Conservation (phyloP, 1,140 invertebrate genomes). For the Meloidogyne floridensis region DNA sequence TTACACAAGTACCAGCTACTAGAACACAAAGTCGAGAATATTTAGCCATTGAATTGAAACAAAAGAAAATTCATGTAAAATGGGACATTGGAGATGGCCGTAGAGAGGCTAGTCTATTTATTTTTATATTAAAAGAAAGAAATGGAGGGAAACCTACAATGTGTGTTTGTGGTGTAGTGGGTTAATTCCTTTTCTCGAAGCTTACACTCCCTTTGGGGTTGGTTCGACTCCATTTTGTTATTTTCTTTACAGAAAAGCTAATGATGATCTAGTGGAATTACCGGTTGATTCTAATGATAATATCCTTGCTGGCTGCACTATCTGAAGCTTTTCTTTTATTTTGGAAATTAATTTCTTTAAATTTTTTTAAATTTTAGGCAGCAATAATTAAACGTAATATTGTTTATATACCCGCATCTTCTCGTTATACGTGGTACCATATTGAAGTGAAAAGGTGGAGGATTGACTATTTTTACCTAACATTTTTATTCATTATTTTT, state of each 20-base stretch:
- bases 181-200: neutral
- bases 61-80: constrained; percentile 59
- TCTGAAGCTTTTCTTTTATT: constrained; percentile 24
- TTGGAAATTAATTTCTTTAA: neutral
- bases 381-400: constrained; percentile 59
- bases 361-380: constrained; percentile 26
- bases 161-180: constrained; percentile 21
- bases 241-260: constrained; percentile 17
- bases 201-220: neutral
- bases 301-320: constrained; percentile 12
- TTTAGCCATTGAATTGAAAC: constrained; percentile 58
- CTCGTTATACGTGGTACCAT: constrained; percentile 62
- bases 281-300: constrained; percentile 26
- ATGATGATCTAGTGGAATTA: constrained; percentile 29
- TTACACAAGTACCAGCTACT: constrained; percentile 56
- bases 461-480: neutral
- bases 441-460: constrained; percentile 48
- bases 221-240: neutral
- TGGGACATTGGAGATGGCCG: constrained; percentile 62
- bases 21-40: constrained; percentile 60
- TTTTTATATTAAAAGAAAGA: neutral
- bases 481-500: neutral
- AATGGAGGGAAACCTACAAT: neutral
- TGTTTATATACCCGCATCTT: constrained; percentile 58
- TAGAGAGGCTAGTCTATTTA: constrained; percentile 35